These are phyloP conservation scores for Graphium colonna DNA, from an alignment of 2,888 invertebrate species.

Conservation along the genomic window DNA sequence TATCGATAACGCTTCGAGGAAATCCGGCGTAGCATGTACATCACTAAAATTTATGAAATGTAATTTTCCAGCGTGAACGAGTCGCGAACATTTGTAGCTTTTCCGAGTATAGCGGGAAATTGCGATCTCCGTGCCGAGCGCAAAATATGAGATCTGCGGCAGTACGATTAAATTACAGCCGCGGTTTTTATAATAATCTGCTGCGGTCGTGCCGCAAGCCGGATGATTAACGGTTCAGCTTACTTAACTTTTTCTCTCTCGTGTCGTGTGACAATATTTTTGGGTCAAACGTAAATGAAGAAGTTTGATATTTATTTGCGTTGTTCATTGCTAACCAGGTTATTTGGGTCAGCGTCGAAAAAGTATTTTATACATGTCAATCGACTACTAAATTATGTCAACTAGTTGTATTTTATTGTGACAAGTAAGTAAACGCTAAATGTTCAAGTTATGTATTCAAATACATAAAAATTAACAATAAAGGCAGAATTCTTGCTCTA, in stretches of 20 bases:
- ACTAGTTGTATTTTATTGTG: too few relatives aligned
- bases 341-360: too few relatives aligned
- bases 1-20: conserved; percentile 25
- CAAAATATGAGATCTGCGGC: conserved; percentile 68
- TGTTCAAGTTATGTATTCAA: too few relatives aligned
- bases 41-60: conserved; percentile 74
- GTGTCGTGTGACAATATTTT: conserved; percentile 13
- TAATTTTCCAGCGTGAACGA: conserved; percentile 75
- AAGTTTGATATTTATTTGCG: too few relatives aligned
- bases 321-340: too few relatives aligned
- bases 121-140: conserved; percentile 66
- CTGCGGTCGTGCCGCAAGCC: conserved; percentile 35
- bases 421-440: too few relatives aligned
- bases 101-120: conserved; percentile 75
- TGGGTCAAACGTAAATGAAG: not conserved
- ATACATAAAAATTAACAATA: too few relatives aligned
- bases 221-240: conserved; percentile 20
- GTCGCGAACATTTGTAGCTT: conserved; percentile 77
- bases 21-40: conserved; percentile 27
- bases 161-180: conserved; percentile 69
- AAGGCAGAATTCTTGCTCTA: too few relatives aligned
- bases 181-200: conserved; percentile 64
- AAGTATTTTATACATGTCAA: too few relatives aligned
- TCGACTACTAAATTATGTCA: too few relatives aligned
- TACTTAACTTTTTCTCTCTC: conserved; percentile 5